Evolutionary conservation across 2,113 vertebrate genomes (phyloP), one percentile per base, ranked within the genome.

Genomic region (Nothobranchius furzeri): DNA sequence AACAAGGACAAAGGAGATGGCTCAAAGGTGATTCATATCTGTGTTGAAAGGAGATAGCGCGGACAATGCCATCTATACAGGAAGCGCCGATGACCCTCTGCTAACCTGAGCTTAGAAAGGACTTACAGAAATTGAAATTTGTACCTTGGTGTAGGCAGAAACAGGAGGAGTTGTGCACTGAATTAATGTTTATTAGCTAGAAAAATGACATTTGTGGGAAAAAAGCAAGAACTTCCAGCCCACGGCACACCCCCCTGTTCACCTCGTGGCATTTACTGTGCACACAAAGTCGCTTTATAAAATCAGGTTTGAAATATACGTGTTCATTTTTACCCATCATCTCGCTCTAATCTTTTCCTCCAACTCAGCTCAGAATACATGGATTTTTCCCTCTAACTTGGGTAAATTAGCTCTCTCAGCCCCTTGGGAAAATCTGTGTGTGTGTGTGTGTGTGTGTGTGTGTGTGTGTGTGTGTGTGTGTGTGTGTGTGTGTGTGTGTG

Each of bases 1-100:
- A 90, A 90, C 88, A 90, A 92, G 90, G 90, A 90, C 90, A 92
- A 89, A 89, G 85, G 85, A 85, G 75, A 83, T 67, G 81, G 60
- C 86, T 82, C 68, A 73, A 69, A 85, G 84, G 79, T 90, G 88
- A 90, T 87, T 89, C 78, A 87, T 88, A 84, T 85, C 82, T 74
- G 40, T 81, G 81, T 81, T 84, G 85, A 90, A 86, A 77, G 80
- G 71, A 84, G 79, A 53, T 75, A 24, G 79, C 40, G n/a, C 76
- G 56, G 78, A 87, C 77, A 78, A 68, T 75, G 50, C 47, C 2
- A n/a, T 76, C 76, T 49, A 54, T 60, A 7, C 53, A 79, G 73
- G 79, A 85, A 83, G 83, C 74, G 56, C 30, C 66, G 52, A 67
- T 81, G 79, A 78, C 77, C 85, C 60, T 11, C 81, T 35, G 67